Evolutionary conservation across 2,888 invertebrate genomes (phyloP), one percentile per base, ranked within the genome.

Genomic region (Stenchaetothrips biformis): DNA sequence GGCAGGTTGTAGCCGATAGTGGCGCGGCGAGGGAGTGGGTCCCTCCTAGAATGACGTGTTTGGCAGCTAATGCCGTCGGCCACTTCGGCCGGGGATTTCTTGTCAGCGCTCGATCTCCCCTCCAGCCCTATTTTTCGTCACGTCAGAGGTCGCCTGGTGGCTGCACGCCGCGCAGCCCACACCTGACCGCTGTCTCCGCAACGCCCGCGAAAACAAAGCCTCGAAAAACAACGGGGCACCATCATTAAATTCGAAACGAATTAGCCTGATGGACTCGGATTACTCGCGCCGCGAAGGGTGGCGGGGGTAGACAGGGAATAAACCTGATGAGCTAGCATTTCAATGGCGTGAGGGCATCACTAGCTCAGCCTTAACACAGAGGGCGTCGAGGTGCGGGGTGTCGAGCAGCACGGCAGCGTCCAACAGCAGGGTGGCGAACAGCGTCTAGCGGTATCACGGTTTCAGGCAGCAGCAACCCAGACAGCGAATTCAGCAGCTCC

Each of bases 171-270:
- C 53, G 0, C 53, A 1, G 53, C 53, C 53, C 37, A 37, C 37
- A 37, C 37, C 37, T 37, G 37, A 4, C 37, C 37, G 37, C 37
- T 4, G 37, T 37, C 37, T 4, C 37, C 37, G 37, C 37, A 2
- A 4, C 37, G 37, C 37, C n/a, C n/a, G n/a, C n/a, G n/a, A n/a
- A 4, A 37, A 37, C 37, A 37, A 37, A 37, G 37, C 37, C 37
- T n/a, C 37, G 37, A 37, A 37, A 1, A 37, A 37, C 37, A 37
- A 16, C 9, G 67, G 25, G 67, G 67, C 67, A 11, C 25, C 21
- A 74, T 74, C 67, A 74, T 74, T 74, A 25, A n/a, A 74, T 74
- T 6, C 67, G 67, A 74, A 74, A 74, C 67, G 25, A 21, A 74
- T 74, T 74, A 74, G 67, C 25, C 25, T 25, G 67, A 74, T 74